Evolutionary conservation across 2,113 vertebrate genomes (phyloP), one percentile per base, ranked within the genome.

Genomic region (Uria aalge): DNA sequence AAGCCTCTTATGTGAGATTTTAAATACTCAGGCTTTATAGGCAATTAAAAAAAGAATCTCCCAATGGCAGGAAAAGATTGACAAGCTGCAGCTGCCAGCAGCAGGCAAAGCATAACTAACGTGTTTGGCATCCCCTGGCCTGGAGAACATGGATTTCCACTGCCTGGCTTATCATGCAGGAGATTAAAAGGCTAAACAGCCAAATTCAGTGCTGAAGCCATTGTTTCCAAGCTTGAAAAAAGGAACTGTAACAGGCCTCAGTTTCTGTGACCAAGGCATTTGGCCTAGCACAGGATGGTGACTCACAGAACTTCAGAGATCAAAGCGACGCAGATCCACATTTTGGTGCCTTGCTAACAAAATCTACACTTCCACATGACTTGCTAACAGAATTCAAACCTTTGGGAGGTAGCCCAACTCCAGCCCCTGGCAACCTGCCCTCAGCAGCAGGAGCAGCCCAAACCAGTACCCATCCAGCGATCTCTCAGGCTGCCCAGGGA

Each of bases 1-100:
- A 97, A 97, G 91, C 87, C 77, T 89, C 92, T 96, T 94, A 95
- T 2, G 19, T 64, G 88, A 93, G 69, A 94, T 80, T 95, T 93
- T 60, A 86, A 89, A 94, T 63, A 74, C 75, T 74, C 38, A 16
- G 40, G 60, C 64, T 86, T 92, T n/a, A 71, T 13, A 84, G 75
- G 72, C 59, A 96, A 97, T 96, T 91, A 67, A 84, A 88, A 83
- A 84, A 93, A 69, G 21, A 66, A 64, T 57, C 56, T 87, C 66
- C 57, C 73, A 66, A 15, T 30, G 83, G 22, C 73, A 94, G 50
- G 52, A 79, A 41, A 85, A 87, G 86, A 81, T 45, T 73, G 83
- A 78, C 1, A 1, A 72, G 60, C 53, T 75, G 3, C 18, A 94
- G 80, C 53, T 89, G 83, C 50, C 83, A 79, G 86, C 80, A 94